phyloP scores from a whole-genome alignment of 2,113 vertebrate genomes.

The Lates calcarifer region DNA sequence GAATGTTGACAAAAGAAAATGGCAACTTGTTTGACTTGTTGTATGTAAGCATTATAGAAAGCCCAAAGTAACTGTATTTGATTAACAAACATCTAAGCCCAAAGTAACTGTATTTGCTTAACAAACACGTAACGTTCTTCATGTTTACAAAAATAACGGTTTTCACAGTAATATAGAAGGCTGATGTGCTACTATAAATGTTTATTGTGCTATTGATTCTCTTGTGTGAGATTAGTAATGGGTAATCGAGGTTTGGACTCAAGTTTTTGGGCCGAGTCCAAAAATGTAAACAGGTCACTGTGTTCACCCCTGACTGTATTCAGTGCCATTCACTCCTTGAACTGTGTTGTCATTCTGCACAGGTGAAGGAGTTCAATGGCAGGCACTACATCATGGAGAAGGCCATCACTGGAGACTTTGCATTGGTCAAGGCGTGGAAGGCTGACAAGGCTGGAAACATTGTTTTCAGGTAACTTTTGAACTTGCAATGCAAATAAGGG shows the following conservation, averaged over 20 bases:
- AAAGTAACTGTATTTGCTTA: neutral
- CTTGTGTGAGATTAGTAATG: neutral
- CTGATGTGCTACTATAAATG: neutral
- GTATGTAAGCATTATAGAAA: neutral
- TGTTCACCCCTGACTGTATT: neutral
- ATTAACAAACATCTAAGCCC: neutral
- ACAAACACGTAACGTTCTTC: neutral
- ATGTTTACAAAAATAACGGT: neutral
- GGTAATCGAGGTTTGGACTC: neutral
- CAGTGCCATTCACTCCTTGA: neutral
- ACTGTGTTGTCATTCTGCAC: conserved; percentile 33
- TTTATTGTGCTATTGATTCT: neutral
- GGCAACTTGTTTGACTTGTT: neutral
- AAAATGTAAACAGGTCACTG: conserved; percentile 4
- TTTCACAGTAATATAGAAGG: neutral
- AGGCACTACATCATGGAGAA: conserved; percentile 94
- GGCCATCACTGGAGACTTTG: conserved; percentile 96
- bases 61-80: too few species aligned
- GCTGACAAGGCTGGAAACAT: conserved; percentile 95
- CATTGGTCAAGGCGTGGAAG: conserved; percentile 97
- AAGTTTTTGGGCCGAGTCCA: neutral
- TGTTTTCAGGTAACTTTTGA: conserved; percentile 91
- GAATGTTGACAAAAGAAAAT: neutral
- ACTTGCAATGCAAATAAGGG: neutral
- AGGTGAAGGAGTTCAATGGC: conserved; percentile 94